These are phyloP conservation scores for Heterotilapia buettikoferi DNA, from an alignment of 2,113 vertebrate species.

Conservation along the genomic window DNA sequence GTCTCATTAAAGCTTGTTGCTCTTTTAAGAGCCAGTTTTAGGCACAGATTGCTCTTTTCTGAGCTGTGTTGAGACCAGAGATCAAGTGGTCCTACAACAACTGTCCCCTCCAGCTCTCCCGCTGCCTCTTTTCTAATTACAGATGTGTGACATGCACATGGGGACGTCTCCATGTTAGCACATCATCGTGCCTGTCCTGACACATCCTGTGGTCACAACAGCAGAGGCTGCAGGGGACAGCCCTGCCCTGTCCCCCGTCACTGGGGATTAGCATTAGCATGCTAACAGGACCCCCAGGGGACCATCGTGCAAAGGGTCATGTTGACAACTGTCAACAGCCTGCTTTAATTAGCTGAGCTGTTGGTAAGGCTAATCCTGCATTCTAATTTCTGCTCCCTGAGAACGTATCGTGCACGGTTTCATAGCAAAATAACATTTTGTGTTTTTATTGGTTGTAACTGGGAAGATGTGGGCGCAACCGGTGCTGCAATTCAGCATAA, in stretches of 20 bases:
- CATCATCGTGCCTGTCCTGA: conserved; percentile 64
- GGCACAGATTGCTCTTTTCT: conserved; percentile 60
- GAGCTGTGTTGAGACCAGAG: conserved; percentile 16
- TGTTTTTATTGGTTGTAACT: neutral
- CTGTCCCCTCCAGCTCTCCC: conserved; percentile 52
- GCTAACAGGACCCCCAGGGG: conserved; percentile 60
- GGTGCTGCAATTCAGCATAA: neutral
- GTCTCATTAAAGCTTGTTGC: conserved; percentile 40
- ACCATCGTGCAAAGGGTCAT: conserved; percentile 42
- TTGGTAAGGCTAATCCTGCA: neutral
- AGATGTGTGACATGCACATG: conserved; percentile 66
- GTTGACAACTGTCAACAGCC: conserved; percentile 64
- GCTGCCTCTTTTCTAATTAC: conserved; percentile 72
- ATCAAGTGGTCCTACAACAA: conserved; percentile 45
- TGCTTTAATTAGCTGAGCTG: conserved; percentile 57
- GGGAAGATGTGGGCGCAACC: neutral
- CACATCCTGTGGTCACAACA: conserved; percentile 62
- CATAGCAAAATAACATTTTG: neutral
- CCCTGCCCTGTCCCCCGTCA: conserved; percentile 65
- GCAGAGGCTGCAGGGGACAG: conserved; percentile 61
- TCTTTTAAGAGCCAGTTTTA: conserved; percentile 48
- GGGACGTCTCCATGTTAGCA: conserved; percentile 66
- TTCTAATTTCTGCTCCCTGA: neutral
- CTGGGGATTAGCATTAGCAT: conserved; percentile 71
- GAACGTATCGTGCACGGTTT: neutral